Evolutionary conservation across 2,888 invertebrate species (phyloP), one percentile per base, ranked within the genome.

Genomic region (Limulus polyphemus): DNA sequence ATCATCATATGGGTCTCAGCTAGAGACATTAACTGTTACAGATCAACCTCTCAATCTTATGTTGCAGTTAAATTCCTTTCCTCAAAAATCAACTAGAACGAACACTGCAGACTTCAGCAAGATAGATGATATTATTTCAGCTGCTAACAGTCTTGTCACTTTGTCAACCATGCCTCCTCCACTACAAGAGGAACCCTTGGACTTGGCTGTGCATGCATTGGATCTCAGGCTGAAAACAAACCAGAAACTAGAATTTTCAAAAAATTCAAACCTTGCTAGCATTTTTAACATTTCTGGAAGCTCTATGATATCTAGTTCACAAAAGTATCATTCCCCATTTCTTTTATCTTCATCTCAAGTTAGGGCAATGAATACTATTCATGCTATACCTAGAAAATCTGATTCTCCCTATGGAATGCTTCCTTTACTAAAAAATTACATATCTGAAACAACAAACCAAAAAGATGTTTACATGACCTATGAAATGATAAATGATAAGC

Each of bases 201-300:
- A 72, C 52, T 61, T 71, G 46, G 70, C 70, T 17, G 62, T 67
- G 77, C 86, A 88, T 75, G 89, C 86, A 7, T 79, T 90, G 56
- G 90, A 91, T 77, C 81, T 91, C 67, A 89, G 89, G 74, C 88
- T 87, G 73, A 90, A 89, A 57, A 14, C 14, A n/a, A 11, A 60
- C n/a, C 46, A 60, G 48, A 60, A 46, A 13, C 49, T 13, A 50
- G 55, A 12, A 55, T 51, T 17, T 56, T 49, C 14, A 49, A 63
- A 51, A 51, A 48, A 7, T 55, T 56, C 51, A 49, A n/a, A 58
- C 10, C 17, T 13, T 11, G 16, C 14, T 48, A 13, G 12, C 49
- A 13, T 58, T 1, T 58, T 58, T 54, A 32, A 32, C 32, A 32
- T 32, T 32, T 32, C 32, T 32, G 4, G 32, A 32, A 32, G 32